Evolutionary conservation across 2,888 invertebrate species (phyloP), one percentile per base, ranked within the genome.

Genomic region (Mimachlamys varia): DNA sequence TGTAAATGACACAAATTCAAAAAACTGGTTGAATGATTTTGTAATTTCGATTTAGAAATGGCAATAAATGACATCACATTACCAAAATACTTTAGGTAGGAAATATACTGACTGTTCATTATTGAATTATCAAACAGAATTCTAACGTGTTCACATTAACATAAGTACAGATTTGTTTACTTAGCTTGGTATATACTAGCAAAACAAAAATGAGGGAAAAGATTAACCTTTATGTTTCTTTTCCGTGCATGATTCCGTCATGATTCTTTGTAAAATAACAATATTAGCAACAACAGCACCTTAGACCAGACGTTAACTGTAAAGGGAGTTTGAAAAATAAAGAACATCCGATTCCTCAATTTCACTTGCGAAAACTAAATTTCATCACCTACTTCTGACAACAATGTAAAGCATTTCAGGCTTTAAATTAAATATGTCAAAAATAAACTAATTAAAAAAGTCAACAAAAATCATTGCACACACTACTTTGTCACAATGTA

Each of bases 241-340:
- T 76, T 33, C 33, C 12, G 2, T 76, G 33, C 76, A 76, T 76
- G 76, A 76, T 76, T 76, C 76, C 76, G 76, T 76, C 76, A 76
- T 76, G 76, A 33, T 76, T 76, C 33, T 22, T n/a, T 2, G 2
- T 62, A 76, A 76, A 76, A 33, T 76, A 27, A 76, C 76, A 76
- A 33, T 17, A 76, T 0, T 27, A 76, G 13, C 27, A 55, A 76
- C 33, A 76, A 12, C 33, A 76, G 27, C 22, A 33, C 4, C 76
- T 2, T 53, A 76, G 27, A 33, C 13, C 27, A 33, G 15, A 19
- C 19, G n/a, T 58, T 33, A 15, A 7, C 10, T 33, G 33, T 33
- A 76, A 76, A 76, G 27, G 10, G 33, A 76, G 76, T 76, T 76
- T 76, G 76, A 76, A 76, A 58, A 76, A 76, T 76, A 76, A 76